phyloP scores from a whole-genome alignment of 2,113 vertebrate species.

The Hippocampus comes region DNA sequence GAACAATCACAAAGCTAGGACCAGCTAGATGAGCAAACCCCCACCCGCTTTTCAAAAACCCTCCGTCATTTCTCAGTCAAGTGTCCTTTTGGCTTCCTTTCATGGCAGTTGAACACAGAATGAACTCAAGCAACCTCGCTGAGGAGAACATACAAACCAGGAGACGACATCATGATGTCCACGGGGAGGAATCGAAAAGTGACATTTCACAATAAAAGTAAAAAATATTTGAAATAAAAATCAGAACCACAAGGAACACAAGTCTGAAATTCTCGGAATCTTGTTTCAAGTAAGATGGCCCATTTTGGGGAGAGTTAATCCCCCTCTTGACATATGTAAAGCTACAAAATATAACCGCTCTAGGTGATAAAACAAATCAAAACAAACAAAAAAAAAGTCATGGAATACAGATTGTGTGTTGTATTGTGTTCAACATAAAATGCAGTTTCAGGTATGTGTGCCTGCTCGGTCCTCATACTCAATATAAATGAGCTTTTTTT shows the following conservation, averaged over 20 bases:
- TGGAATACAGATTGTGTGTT: slow-evolving; percentile 39
- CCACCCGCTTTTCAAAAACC: slow-evolving; percentile 50
- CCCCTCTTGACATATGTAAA: slow-evolving; percentile 9
- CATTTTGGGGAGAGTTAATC: background rate
- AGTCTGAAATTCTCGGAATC: slow-evolving; percentile 24
- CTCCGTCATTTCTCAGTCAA: slow-evolving; percentile 27
- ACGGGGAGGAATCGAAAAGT: slow-evolving; percentile 30
- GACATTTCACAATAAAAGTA: slow-evolving; percentile 44
- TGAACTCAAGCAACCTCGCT: slow-evolving; percentile 37
- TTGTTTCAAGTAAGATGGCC: background rate
- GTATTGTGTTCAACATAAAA: slow-evolving; percentile 41
- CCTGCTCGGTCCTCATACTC: slow-evolving; percentile 25
- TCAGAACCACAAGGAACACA: slow-evolving; percentile 40
- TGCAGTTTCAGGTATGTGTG: slow-evolving; percentile 34
- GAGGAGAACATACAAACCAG: slow-evolving; percentile 47
- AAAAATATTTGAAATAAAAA: slow-evolving; percentile 27
- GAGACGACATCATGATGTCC: slow-evolving; percentile 42
- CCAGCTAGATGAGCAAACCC: slow-evolving; percentile 38
- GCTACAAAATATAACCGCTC: slow-evolving; percentile 24
- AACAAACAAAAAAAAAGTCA: background rate
- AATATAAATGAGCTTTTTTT: slow-evolving; percentile 36
- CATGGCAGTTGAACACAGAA: slow-evolving; percentile 28
- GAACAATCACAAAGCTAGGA: slow-evolving; percentile 50
- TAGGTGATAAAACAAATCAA: background rate
- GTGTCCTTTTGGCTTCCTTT: slow-evolving; percentile 33